Percentiles rank a stretch among this genome's conserved stretches.
phyloP scores from a whole-genome alignment of 2,113 vertebrate genomes.

The Forbesichthys agassizii region DNA sequence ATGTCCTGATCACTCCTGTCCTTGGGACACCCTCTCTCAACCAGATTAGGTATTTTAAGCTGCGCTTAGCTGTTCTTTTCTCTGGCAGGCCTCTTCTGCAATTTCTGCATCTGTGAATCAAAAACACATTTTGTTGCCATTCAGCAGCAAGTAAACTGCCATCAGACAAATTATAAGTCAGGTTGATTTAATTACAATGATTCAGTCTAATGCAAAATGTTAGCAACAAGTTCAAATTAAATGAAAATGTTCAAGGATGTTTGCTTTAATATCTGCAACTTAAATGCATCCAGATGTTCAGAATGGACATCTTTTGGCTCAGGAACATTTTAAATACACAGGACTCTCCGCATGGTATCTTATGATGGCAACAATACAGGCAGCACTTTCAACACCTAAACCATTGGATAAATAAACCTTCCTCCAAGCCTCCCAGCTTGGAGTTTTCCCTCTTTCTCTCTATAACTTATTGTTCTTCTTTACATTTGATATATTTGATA shows the following conservation, averaged over 20 bases:
- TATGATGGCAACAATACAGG: neutral
- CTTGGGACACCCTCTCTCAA: slow-evolving; percentile 53
- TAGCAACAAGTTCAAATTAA: no score
- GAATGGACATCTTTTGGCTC: no score
- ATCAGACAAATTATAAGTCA: no score
- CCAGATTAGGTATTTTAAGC: slow-evolving; percentile 71
- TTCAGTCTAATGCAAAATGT: no score
- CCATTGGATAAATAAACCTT: neutral
- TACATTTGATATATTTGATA: slow-evolving; percentile 9
- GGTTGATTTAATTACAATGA: no score
- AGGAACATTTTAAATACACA: no score
- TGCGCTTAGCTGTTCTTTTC: slow-evolving; percentile 72
- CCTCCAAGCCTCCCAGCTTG: neutral
- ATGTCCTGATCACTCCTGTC: slow-evolving; percentile 50
- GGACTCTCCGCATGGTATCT: no score
- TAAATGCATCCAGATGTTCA: no score
- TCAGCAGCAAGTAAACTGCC: slow-evolving; percentile 12
- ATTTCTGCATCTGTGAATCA: slow-evolving; percentile 30
- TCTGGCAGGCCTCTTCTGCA: slow-evolving; percentile 45
- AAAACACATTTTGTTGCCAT: slow-evolving; percentile 33
- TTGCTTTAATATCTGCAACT: no score
- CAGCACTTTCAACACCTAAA: neutral
- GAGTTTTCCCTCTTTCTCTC: neutral
- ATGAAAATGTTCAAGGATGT: no score
- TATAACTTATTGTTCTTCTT: slow-evolving; percentile 5